These are phyloP conservation scores for Cyprinodon brontotheroides DNA, from an alignment of 2,113 vertebrate species.

Conservation along the genomic window DNA sequence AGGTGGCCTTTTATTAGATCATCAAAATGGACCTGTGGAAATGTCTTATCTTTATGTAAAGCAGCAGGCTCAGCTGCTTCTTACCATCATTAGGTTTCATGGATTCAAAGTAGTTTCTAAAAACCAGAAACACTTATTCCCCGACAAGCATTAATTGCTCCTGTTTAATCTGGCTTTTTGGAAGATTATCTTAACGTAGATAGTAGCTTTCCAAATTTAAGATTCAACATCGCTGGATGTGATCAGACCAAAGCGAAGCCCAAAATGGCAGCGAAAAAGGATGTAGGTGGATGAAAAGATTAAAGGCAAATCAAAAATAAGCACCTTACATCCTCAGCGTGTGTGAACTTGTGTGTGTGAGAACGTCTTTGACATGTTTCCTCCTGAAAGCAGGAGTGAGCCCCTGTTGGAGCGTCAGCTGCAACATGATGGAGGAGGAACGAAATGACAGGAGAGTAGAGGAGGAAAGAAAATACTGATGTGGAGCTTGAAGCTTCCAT, in stretches of 20 bases:
- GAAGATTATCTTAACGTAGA: conserved; percentile 9
- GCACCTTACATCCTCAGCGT: conserved; percentile 50
- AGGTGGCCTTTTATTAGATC: background rate
- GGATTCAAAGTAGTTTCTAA: background rate
- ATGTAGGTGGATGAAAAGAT: conserved; percentile 57
- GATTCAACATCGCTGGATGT: conserved; percentile 35
- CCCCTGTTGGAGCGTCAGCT: conserved; percentile 27
- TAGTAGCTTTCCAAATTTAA: conserved; percentile 38
- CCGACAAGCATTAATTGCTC: conserved; percentile 1
- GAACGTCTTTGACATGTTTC: conserved; percentile 28
- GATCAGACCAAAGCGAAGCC: conserved; percentile 53
- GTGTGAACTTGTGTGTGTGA: conserved; percentile 5
- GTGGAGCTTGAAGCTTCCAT: conserved; percentile 17
- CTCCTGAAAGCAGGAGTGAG: conserved; percentile 26
- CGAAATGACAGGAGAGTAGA: conserved; percentile 19
- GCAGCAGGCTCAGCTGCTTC: background rate
- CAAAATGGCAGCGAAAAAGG: conserved; percentile 53
- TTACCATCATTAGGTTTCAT: background rate
- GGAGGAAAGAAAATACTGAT: background rate
- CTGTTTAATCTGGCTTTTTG: conserved; percentile 21
- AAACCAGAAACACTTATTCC: background rate
- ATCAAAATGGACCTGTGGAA: background rate
- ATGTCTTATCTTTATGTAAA: background rate
- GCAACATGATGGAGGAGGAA: conserved; percentile 35
- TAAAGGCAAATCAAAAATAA: conserved; percentile 56